Conservation (phyloP, 2,888 invertebrate species). For the Alsophila aescularia region DNA sequence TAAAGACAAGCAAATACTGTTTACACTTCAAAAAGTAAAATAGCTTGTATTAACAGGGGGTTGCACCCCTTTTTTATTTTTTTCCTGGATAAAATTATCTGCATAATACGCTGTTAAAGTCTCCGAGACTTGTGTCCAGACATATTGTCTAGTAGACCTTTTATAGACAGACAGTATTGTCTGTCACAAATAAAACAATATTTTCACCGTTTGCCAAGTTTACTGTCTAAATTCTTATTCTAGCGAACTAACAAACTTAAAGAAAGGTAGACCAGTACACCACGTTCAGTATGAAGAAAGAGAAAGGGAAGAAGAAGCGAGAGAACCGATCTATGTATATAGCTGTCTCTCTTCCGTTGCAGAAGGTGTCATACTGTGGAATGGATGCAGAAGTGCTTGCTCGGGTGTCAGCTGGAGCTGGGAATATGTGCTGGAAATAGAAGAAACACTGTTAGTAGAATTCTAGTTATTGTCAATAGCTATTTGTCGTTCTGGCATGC, state of each 20-base stretch:
- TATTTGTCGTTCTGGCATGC: too few relatives aligned
- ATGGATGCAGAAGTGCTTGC: conserved; percentile 87
- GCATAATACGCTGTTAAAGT: too few relatives aligned
- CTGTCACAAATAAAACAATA: background rate
- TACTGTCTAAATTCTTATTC: background rate
- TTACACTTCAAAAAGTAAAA: too few relatives aligned
- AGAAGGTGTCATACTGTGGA: conserved; percentile 93
- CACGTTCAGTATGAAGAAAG: conserved; percentile 94
- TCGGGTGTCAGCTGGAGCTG: conserved; percentile 74
- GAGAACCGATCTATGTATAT: conserved; percentile 95
- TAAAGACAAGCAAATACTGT: too few relatives aligned
- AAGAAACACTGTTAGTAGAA: background rate
- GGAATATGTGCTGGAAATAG: conserved; percentile 74
- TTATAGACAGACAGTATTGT: background rate
- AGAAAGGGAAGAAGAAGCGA: conserved; percentile 94
- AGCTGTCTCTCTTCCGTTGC: conserved; percentile 91
- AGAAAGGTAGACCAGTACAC: conserved; percentile 95
- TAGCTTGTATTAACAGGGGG: too few relatives aligned
- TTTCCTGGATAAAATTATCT: too few relatives aligned
- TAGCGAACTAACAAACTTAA: conserved; percentile 43
- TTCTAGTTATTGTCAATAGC: too few relatives aligned
- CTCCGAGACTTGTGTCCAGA: too few relatives aligned
- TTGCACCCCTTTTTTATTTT: too few relatives aligned
- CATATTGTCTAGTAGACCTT: too few relatives aligned
- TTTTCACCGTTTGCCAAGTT: background rate